Evolutionary conservation across 92 coral and sea anemone species (phyloP), one percentile per base, ranked within the genome.

Genomic region (Palythoa heliodiscus): DNA sequence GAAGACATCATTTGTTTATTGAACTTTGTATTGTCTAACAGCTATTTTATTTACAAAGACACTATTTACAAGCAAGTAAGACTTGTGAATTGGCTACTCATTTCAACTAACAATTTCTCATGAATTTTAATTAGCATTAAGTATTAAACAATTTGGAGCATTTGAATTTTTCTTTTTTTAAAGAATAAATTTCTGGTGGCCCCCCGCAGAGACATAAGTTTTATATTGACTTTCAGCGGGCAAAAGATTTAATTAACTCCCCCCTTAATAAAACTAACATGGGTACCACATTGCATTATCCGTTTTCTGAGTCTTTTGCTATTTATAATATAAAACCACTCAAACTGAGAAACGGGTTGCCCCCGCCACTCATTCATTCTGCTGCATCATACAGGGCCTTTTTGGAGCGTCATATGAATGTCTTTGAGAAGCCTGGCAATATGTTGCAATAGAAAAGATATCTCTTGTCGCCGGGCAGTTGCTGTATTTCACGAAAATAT

Each of bases 381-480:
- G 7, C 4, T 43, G 50, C 72, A 16, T 83, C 91, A 48, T 88
- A 68, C 1, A 88, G 23, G 0, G 88, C 91, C 76, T 89, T 89
- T 40, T 89, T 86, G 0, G 19, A 83, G 39, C 52, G 77, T 85
- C 24, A 85, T 23, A 61, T 88, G 85, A 35, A 88, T 48, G 39
- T 86, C 88, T 4, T 84, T 38, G 19, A 83, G 75, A 25, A 84
- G 69, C 47, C 69, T 22, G 76, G 84, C 83, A 68, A 89, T 76
- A n/a, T 23, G 71, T 80, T 2, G 92, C 73, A 55, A 79, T 22
- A 11, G 92, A 85, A 5, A 86, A 89, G 3, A 89, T 80, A 23
- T 89, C 89, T 24, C 13, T 6, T 11, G 15, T 43, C 68, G 67
- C 54, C 60, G 70, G 86, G 75, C 20, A 72, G 11, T 2, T 20